phyloP scores from a whole-genome alignment of 1,140 invertebrate species.

The Pteromalus puparum region DNA sequence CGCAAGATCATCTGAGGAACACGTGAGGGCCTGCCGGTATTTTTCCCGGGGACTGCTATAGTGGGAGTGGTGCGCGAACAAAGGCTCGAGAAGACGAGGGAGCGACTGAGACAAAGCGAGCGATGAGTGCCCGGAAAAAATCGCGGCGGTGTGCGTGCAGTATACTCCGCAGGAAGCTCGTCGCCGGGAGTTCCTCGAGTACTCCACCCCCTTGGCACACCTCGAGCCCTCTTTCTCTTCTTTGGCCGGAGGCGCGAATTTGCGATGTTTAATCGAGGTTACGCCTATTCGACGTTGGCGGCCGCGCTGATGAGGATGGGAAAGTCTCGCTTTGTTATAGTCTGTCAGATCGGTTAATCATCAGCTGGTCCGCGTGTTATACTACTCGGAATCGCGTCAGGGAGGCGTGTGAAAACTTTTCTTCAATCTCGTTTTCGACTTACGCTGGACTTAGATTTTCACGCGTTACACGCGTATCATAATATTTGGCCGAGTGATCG shows the following conservation, averaged over 20 bases:
- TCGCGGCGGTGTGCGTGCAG: neutral
- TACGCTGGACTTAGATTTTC: neutral
- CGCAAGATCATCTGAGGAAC: slow-evolving; percentile 35
- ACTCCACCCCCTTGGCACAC: neutral
- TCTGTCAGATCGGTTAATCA: slow-evolving; percentile 6
- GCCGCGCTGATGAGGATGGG: neutral
- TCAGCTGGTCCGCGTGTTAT: neutral
- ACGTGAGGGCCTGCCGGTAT: slow-evolving; percentile 42
- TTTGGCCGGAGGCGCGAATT: neutral
- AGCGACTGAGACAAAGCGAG: slow-evolving; percentile 36
- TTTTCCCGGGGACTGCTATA: neutral
- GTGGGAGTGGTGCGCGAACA: slow-evolving; percentile 35
- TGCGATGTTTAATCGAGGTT: slow-evolving; percentile 11
- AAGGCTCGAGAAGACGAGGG: neutral
- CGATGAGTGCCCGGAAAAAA: slow-evolving; percentile 36
- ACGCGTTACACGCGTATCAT: neutral
- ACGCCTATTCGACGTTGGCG: slow-evolving; percentile 10
- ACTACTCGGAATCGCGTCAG: neutral
- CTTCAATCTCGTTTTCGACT: too few species aligned
- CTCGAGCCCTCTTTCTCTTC: neutral
- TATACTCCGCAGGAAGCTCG: neutral
- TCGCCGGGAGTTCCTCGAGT: neutral
- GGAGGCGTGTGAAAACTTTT: slow-evolving; percentile 1
- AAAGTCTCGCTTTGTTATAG: neutral
- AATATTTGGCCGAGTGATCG: neutral